Evolutionary conservation across 2,113 vertebrate species (phyloP).

Genomic region (Grus americana): DNA sequence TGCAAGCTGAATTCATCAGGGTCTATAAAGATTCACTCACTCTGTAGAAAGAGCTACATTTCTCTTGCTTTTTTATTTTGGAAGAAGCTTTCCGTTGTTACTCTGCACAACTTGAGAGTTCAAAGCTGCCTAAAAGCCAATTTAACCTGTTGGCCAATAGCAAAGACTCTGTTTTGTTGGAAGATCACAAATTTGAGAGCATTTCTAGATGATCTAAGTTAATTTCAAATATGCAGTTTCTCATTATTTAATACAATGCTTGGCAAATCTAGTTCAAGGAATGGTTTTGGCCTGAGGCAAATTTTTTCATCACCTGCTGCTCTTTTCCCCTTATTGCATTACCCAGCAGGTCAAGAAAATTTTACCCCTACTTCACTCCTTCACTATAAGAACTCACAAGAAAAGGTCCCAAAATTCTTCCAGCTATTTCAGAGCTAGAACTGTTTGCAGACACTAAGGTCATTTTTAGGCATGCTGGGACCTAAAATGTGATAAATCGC

Average conservation of each 20-base stretch:
- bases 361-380: neutral
- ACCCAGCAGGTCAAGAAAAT: neutral
- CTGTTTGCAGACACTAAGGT: neutral
- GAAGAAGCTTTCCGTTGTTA: neutral
- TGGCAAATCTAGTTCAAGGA: neutral
- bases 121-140: neutral
- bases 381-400: neutral
- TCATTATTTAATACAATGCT: neutral
- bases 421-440: neutral
- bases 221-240: neutral
- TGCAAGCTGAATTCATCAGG: neutral
- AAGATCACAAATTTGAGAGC: neutral
- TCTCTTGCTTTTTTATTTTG: neutral
- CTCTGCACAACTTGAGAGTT: neutral
- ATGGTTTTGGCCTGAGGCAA: neutral
- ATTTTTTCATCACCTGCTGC: neutral
- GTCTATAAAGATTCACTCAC: neutral
- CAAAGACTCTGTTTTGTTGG: neutral
- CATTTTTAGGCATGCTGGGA: neutral
- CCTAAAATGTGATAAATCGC: neutral
- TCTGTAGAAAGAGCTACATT: neutral
- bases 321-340: neutral
- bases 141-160: neutral
- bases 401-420: neutral
- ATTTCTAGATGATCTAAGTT: neutral